These are phyloP conservation scores for Leucania comma DNA, from an alignment of 2,888 invertebrate species.

Conservation along the genomic window DNA sequence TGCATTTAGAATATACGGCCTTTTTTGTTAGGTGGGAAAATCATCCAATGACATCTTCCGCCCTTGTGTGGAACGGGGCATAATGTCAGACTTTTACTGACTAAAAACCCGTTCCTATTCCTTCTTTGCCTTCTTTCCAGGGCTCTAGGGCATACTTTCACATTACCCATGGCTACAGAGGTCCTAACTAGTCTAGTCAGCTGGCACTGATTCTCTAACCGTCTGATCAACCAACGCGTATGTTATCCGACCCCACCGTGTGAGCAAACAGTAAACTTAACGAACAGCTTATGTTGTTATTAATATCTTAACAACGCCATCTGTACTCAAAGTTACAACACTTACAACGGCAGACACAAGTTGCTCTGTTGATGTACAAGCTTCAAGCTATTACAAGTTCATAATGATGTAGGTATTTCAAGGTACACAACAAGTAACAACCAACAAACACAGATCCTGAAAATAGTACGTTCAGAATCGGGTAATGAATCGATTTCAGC, in stretches of 20 bases:
- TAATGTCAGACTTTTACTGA: no score
- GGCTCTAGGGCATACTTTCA: no score
- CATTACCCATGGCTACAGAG: no score
- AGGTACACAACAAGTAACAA: not conserved
- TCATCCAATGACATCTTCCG: no score
- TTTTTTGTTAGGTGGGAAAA: no score
- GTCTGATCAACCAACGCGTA: conserved; percentile 15
- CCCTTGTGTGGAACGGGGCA: no score
- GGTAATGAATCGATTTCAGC: no score
- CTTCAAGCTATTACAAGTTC: conserved; percentile 1
- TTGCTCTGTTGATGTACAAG: conserved; percentile 15
- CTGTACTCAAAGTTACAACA: conserved; percentile 20
- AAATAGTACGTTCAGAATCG: no score
- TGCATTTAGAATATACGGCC: no score
- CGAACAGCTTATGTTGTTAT: conserved; percentile 42
- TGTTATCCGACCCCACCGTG: conserved; percentile 2
- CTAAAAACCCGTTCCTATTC: no score
- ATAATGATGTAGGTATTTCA: not conserved
- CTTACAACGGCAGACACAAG: conserved; percentile 12
- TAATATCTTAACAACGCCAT: conserved; percentile 37
- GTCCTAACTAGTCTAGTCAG: not conserved
- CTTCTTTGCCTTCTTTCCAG: no score
- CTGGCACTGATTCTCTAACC: not conserved
- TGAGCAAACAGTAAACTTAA: conserved; percentile 19
- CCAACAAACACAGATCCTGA: not conserved